Evolutionary conservation across 1,140 invertebrate species (phyloP), one percentile per base, ranked within the genome.

Genomic region (Onthophagus taurus): DNA sequence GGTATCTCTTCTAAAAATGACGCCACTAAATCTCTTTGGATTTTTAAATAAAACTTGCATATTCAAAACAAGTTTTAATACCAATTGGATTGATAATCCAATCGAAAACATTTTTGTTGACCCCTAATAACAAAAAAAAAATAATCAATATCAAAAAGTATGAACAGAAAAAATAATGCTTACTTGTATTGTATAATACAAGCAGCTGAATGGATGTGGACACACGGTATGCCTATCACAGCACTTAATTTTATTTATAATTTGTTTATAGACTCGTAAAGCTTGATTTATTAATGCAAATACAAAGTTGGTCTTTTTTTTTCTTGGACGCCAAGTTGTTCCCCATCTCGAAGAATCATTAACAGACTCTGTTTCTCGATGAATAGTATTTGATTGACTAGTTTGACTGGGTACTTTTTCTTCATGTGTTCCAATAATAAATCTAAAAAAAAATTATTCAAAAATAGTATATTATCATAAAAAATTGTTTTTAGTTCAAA

Each of bases 391-490:
- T 4, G 44, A 48, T 31, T 50, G 42, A 23, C 52, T 55, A 24
- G 54, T 48, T 29, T 58, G 46, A 42, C 17, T 55, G 49, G 54
- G 58, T 33, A 59, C 55, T 31, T 69, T 67, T 30, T 73, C 74
- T 59, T 83, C 80, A 49, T 74, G 68, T n/a, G 69, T 68, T 37
- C 78, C 78, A 51, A 80, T 67, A 50, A 80, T 65, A 55, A 80
- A 72, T 53, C 77, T 78, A 34, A 48, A 55, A 51, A 13, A 36
- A n/a, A n/a, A n/a, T n/a, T n/a, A n/a, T n/a, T n/a, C n/a, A n/a
- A n/a, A n/a, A n/a, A n/a, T n/a, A n/a, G n/a, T n/a, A n/a, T n/a
- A n/a, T n/a, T n/a, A n/a, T n/a, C n/a, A n/a, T n/a, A n/a, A n/a
- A n/a, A n/a, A n/a, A n/a, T n/a, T n/a, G n/a, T n/a, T n/a, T n/a